These are phyloP conservation scores for Anhinga anhinga DNA, from an alignment of 2,113 vertebrate genomes.

Conservation along the genomic window DNA sequence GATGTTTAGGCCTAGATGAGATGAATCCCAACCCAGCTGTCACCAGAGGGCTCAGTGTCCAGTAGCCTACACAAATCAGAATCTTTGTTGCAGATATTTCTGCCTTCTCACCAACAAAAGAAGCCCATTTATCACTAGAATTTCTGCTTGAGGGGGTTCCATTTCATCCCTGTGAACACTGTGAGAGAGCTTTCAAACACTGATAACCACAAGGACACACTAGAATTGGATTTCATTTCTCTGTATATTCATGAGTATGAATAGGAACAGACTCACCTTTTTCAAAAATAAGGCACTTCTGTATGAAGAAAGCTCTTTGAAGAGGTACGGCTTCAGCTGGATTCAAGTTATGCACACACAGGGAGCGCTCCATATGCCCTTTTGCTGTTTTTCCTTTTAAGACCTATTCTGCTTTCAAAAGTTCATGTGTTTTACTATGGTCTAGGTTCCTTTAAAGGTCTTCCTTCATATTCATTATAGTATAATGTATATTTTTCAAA, in stretches of 20 bases:
- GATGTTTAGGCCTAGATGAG: not conserved
- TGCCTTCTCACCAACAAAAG: not conserved
- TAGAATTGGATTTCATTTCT: not conserved
- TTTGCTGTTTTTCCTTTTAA: not conserved
- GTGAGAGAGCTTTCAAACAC: not conserved
- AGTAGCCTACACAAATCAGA: not conserved
- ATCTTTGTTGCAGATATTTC: not conserved
- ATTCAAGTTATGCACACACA: not conserved
- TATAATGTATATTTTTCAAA: not conserved
- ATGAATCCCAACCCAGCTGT: not conserved
- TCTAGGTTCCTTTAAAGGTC: not conserved
- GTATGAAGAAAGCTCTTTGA: not conserved
- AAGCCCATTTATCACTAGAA: not conserved
- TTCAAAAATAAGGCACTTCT: not conserved
- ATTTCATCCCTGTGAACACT: not conserved
- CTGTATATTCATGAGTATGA: not conserved
- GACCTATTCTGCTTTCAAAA: not conserved
- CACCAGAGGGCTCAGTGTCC: not conserved
- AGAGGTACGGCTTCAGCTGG: not conserved
- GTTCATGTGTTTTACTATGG: not conserved
- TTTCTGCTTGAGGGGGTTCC: not conserved
- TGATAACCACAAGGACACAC: not conserved
- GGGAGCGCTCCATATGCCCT: not conserved
- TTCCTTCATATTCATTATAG: not conserved
- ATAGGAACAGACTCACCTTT: not conserved